A percentile compares a stretch with the other conserved stretches of the same genome.
Evolutionary conservation across 2,113 vertebrate species (phyloP).

Genomic region (Opisthocomus hoazin): DNA sequence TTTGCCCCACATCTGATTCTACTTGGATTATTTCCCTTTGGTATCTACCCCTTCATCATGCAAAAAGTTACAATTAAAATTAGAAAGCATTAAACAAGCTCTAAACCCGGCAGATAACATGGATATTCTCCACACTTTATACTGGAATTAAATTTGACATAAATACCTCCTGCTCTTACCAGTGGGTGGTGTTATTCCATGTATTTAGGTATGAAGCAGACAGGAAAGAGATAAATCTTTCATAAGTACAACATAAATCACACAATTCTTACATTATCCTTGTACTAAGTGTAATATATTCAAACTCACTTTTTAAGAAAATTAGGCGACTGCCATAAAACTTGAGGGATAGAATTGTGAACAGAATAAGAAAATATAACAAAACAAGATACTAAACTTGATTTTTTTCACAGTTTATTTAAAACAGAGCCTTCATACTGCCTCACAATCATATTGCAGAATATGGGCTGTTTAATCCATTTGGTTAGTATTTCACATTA

Average conservation of each 20-base stretch:
- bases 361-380: conserved; percentile 45
- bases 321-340: conserved; percentile 53
- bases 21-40: conserved; percentile 35
- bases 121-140: conserved; percentile 76
- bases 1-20: conserved; percentile 69
- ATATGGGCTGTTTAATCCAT: not conserved
- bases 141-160: conserved; percentile 79
- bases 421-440: conserved; percentile 38
- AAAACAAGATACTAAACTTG: conserved; percentile 50
- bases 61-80: conserved; percentile 69
- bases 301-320: conserved; percentile 51
- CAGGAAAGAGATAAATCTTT: conserved; percentile 87
- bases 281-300: conserved; percentile 63
- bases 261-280: conserved; percentile 72
- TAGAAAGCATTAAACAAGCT: conserved; percentile 73
- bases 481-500: not conserved
- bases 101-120: conserved; percentile 74
- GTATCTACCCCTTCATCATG: conserved; percentile 70
- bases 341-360: conserved; percentile 20
- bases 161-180: conserved; percentile 99
- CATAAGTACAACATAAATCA: conserved; percentile 83
- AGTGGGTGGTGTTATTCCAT: conserved; percentile 87
- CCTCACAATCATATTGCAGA: conserved; percentile 18
- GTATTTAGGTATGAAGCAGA: conserved; percentile 87
- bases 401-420: conserved; percentile 57